Evolutionary conservation across 2,113 vertebrate genomes (phyloP).

Genomic region (Heliornis fulica): DNA sequence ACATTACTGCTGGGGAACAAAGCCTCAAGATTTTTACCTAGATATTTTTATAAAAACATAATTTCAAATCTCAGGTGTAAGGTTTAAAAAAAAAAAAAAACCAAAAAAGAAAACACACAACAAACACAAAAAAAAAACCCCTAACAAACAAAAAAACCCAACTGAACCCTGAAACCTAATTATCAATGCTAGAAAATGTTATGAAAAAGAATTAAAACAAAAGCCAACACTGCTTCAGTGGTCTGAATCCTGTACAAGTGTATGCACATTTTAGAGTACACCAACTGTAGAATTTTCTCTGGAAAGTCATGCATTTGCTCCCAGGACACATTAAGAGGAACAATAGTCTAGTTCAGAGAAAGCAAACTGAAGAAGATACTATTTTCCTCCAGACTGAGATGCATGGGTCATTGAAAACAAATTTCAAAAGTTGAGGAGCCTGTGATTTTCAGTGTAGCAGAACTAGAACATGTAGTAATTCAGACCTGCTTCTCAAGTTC

Average conservation of each 20-base stretch:
- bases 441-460: not conserved
- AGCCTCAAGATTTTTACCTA: not conserved
- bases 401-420: not conserved
- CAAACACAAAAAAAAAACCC: too few species aligned
- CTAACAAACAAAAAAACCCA: too few species aligned
- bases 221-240: not conserved
- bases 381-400: not conserved
- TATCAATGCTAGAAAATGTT: not conserved
- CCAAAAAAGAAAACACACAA: not conserved
- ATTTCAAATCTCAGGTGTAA: not conserved
- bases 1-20: not conserved
- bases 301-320: not conserved
- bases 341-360: not conserved
- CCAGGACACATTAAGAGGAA: not conserved
- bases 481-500: not conserved
- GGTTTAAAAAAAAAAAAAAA: not conserved
- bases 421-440: not conserved
- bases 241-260: not conserved
- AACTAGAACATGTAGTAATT: not conserved
- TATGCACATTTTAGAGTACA: not conserved
- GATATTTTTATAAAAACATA: not conserved
- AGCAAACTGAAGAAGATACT: not conserved
- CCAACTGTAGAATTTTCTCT: not conserved
- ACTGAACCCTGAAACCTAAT: too few species aligned
- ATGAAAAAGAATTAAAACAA: not conserved